phyloP scores from a whole-genome alignment of 2,888 invertebrate genomes.

The Copidosoma aretas region DNA sequence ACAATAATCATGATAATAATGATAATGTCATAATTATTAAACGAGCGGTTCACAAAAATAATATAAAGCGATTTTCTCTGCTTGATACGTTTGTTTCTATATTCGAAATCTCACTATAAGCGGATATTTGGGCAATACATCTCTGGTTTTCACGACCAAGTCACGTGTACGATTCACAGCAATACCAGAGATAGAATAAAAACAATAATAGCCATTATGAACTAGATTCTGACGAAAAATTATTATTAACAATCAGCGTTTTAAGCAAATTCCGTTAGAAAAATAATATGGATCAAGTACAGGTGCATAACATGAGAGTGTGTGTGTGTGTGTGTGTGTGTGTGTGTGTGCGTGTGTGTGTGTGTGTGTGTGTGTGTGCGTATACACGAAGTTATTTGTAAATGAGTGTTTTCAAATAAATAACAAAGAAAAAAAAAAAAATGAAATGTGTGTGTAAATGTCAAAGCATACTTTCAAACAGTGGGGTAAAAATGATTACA shows the following conservation, averaged over 20 bases:
- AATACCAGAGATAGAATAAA: slow-evolving; percentile 34
- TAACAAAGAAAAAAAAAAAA: slow-evolving; percentile 14
- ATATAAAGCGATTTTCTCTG: slow-evolving; percentile 32
- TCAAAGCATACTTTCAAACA: neutral
- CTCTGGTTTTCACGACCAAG: slow-evolving; percentile 33
- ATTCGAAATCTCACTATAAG: slow-evolving; percentile 36
- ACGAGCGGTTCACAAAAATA: slow-evolving; percentile 31
- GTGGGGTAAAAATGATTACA: slow-evolving; percentile 17
- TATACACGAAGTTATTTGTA: slow-evolving; percentile 21
- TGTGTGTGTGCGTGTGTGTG: neutral
- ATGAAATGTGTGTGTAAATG: neutral
- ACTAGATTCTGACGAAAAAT: slow-evolving; percentile 13
- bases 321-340: neutral
- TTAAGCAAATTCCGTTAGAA: slow-evolving; percentile 35
- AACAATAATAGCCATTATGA: slow-evolving; percentile 25
- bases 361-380: slow-evolving; percentile 9
- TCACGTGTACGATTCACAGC: slow-evolving; percentile 29
- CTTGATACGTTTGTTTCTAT: slow-evolving; percentile 16
- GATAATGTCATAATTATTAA: slow-evolving; percentile 7
- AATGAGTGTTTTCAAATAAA: slow-evolving; percentile 2
- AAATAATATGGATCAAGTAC: slow-evolving; percentile 40
- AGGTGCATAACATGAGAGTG: slow-evolving; percentile 22
- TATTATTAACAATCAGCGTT: slow-evolving; percentile 23
- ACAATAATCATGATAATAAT: slow-evolving; percentile 21
- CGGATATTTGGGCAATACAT: slow-evolving; percentile 31